Base-by-base conservation (phyloP, 2,888 invertebrate species). In the Aphrophora alni region DNA sequence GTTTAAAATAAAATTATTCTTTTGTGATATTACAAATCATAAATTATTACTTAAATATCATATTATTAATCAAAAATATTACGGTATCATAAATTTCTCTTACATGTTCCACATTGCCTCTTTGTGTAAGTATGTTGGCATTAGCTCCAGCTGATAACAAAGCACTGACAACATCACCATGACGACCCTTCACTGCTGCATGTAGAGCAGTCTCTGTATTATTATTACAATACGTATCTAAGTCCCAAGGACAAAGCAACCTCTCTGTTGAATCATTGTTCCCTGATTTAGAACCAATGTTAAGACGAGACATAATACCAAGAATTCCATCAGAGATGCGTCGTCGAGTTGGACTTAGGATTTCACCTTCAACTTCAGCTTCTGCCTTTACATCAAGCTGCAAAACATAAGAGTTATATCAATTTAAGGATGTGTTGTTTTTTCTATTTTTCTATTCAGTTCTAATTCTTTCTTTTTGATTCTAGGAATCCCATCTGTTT, bases 251-350 rank as follows among this genome's bases (percentile, higher is more conserved):
- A 83, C 92, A 93, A 73, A 94, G 89, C 83, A 89, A 86, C 83
- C 90, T 89, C 69, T 90, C 90, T 80, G 89, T 86, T 38, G 84
- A 59, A 14, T 82, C 83, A 3, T 80, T 80, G 3, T 83, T 83
- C 17, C 78, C 80, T 17, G 81, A 70, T 26, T 80, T 82, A 5
- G 82, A 77, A 75, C 91, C 90, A 73, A 94, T 92, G 85, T 94
- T 95, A 77, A 97, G 89, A 85, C 94, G 93, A 74, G 94, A 95
- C 91, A 97, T 95, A 74, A 97, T 94, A 27, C 95, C 94, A 86
- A 96, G 96, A 83, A 97, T 97, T 0, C 97, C 96, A 86, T 94
- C 93, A 0, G 97, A 96, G 84, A 97, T 95, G 82, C 95, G 91
- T 83, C 93, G 91, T 73, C 93, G 92, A 1, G 90, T 93, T 84